Evolutionary conservation across 2,888 invertebrate genomes (phyloP).

Genomic region (Melinaea menophilus): DNA sequence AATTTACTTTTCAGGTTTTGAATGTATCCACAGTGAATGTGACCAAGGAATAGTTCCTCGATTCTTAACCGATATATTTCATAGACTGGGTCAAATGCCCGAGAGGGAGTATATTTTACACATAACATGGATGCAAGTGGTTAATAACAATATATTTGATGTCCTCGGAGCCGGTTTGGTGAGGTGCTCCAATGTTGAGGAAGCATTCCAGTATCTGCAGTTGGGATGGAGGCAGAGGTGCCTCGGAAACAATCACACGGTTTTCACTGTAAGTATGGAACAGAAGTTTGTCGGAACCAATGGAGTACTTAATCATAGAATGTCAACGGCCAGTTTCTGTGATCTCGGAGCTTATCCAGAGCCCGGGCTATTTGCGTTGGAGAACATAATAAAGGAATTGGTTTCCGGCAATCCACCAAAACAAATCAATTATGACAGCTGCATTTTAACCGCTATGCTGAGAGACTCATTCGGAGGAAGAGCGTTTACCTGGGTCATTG

Average conservation of each 20-base stretch:
- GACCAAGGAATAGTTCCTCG: constrained; percentile 85
- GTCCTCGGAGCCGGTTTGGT: constrained; percentile 76
- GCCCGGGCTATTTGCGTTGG: constrained; percentile 81
- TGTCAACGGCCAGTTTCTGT: constrained; percentile 86
- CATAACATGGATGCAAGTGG: constrained; percentile 86
- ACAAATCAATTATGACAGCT: constrained; percentile 80
- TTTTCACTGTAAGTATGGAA: constrained; percentile 85
- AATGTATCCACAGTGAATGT: constrained; percentile 79
- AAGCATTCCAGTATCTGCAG: constrained; percentile 84
- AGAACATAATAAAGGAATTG: constrained; percentile 80
- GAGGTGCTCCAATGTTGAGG: constrained; percentile 81
- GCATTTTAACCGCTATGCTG: constrained; percentile 82
- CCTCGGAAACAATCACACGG: constrained; percentile 80
- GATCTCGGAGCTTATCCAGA: constrained; percentile 81
- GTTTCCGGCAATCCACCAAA: constrained; percentile 75
- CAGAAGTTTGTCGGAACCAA: constrained; percentile 85
- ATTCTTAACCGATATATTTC: constrained; percentile 84
- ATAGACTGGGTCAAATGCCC: constrained; percentile 80
- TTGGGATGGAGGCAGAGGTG: constrained; percentile 80
- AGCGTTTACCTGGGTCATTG: constrained; percentile 84
- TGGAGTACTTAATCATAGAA: constrained; percentile 81
- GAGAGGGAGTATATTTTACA: constrained; percentile 82
- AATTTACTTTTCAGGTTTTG: constrained; percentile 58
- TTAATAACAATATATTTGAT: constrained; percentile 80
- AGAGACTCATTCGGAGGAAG: constrained; percentile 87